Base-by-base conservation (phyloP, 2,888 invertebrate species). In the Lepas anatifera region DNA sequence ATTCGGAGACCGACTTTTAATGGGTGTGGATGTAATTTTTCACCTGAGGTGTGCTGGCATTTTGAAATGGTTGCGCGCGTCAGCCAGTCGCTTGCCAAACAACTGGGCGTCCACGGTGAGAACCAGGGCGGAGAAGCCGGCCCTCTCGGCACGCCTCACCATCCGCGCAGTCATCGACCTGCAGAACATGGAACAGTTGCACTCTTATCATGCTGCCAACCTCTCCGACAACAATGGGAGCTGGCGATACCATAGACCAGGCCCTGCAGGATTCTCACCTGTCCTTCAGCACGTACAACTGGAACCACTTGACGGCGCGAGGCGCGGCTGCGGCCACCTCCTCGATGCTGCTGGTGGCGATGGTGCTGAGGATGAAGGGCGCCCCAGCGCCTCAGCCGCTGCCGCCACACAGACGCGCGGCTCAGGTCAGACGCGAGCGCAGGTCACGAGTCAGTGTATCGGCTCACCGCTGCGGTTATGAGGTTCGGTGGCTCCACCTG, bases 31-130 rank as follows among this genome's bases (percentile, higher is more conserved):
- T n/a, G n/a, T n/a, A n/a, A 63, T 13, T 16, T 72, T 76, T 76
- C 82, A 90, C 87, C 83, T 87, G 69, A 96, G 82, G 81, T 94
- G 90, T 39, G 83, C 77, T 0, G 95, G 95, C 63, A 96, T 81
- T 58, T 85, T 81, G 79, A 96, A 96, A 77, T 88, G 87, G 78
- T 95, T 95, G 74, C 87, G 85, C 18, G 89, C 83, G 80, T 96
- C 95, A 0, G 88, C 87, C 70, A 89, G 83, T 64, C 95, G 83
- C 69, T 89, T 83, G 0, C 96, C 96, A 79, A 94, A 92, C 67
- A 89, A 79, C 0, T 94, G 93, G 0, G 93, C 89, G 78, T 96
- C 96, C 0, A 95, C 88, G 0, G 94, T 96, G 4, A 95, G 79
- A 0, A 90, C 92, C 1, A 95, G 80, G 0, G 93, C 95, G 80